These are phyloP conservation scores for Blastomussa wellsi DNA, from an alignment of 92 coral and sea anemone genomes.

Conservation along the genomic window DNA sequence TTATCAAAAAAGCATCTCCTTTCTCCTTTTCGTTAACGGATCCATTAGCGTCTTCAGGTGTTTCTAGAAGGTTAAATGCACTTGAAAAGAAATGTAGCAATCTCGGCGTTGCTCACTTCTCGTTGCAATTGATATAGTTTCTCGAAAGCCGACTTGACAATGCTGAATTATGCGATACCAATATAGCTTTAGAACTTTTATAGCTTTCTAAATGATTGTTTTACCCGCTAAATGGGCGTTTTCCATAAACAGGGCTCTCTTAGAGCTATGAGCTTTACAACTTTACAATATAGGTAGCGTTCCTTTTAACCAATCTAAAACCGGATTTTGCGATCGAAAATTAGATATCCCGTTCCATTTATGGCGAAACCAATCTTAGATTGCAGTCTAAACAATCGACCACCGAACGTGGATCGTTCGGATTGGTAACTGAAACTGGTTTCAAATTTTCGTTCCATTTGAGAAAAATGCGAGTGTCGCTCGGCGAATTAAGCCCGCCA, in stretches of 20 bases:
- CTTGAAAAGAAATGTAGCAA: conserved; percentile 6
- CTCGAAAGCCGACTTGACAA: neutral
- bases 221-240: neutral
- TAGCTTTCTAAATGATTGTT: neutral
- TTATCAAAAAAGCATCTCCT: neutral
- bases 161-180: neutral
- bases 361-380: too few species aligned
- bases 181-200: neutral
- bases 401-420: too few species aligned
- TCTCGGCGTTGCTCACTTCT: neutral
- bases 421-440: too few species aligned
- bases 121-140: neutral
- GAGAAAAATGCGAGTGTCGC: too few species aligned
- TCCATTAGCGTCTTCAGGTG: neutral
- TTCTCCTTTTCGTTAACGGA: neutral
- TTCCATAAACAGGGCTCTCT: neutral
- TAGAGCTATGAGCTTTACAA: neutral
- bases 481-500: too few species aligned
- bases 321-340: too few species aligned
- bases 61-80: neutral
- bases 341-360: too few species aligned
- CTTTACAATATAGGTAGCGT: neutral
- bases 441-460: too few species aligned
- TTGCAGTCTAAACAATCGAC: too few species aligned
- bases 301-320: too few species aligned